Conservation (phyloP, 2,113 vertebrate genomes). For the Taxidea taxus region DNA sequence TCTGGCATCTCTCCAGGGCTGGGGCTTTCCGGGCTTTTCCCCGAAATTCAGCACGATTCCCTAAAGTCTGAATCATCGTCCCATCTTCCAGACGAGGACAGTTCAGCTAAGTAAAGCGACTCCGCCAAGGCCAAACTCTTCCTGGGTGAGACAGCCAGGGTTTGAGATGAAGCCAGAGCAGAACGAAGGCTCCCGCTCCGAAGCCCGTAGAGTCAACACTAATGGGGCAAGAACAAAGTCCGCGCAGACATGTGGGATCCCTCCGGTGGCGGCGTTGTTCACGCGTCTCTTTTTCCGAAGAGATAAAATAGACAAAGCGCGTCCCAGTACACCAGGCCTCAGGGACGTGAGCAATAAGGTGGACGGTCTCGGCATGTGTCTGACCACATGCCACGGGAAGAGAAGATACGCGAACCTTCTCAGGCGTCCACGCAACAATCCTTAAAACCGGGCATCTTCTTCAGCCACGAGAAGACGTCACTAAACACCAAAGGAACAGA, state of each 20-base stretch:
- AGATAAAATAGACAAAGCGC: neutral
- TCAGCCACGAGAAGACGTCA: neutral
- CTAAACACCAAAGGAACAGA: neutral
- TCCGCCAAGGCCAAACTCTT: neutral
- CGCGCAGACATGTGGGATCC: neutral
- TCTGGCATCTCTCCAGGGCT: accelerated
- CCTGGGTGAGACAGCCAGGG: neutral
- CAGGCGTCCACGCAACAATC: neutral
- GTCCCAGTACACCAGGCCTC: neutral
- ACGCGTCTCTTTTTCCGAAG: neutral
- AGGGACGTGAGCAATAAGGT: neutral
- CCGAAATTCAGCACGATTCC: neutral
- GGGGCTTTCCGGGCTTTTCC: too few relatives aligned
- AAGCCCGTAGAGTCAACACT: neutral
- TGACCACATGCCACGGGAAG: neutral
- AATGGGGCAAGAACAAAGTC: neutral
- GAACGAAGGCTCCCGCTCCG: neutral
- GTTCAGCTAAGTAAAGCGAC: neutral
- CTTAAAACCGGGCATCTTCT: neutral
- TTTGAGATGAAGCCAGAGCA: neutral
- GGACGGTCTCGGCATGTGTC: neutral
- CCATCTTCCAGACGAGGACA: neutral
- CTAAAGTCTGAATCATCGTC: too few relatives aligned
- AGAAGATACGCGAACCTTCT: neutral
- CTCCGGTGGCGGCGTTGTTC: too few relatives aligned